phyloP scores from a whole-genome alignment of 2,888 invertebrate genomes.

The Cephus runcator region DNA sequence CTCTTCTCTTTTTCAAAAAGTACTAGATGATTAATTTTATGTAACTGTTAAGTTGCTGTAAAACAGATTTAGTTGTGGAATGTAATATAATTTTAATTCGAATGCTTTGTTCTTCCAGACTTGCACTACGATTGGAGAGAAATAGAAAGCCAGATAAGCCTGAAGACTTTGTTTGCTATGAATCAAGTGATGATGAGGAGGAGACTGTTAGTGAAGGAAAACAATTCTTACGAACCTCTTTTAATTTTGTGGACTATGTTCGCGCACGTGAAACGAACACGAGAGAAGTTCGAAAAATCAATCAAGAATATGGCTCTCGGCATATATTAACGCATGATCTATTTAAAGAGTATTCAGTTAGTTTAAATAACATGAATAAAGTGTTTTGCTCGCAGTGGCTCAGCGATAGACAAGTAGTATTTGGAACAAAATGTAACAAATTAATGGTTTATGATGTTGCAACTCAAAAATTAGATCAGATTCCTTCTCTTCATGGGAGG shows the following conservation, averaged over 20 bases:
- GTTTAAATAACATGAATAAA: conserved; percentile 88
- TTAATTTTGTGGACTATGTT: conserved; percentile 88
- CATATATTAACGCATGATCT: conserved; percentile 91
- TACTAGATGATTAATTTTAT: conserved; percentile 8
- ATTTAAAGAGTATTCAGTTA: conserved; percentile 86
- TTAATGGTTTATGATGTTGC: conserved; percentile 92
- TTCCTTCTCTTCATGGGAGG: conserved; percentile 82
- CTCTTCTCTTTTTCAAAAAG: conserved; percentile 52
- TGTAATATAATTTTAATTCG: background rate
- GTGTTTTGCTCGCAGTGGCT: conserved; percentile 97
- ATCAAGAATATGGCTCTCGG: conserved; percentile 83
- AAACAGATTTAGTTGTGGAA: background rate
- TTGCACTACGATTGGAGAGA: conserved; percentile 71
- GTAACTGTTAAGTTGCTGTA: background rate
- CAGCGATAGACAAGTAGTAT: conserved; percentile 92
- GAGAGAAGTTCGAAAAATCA: conserved; percentile 77
- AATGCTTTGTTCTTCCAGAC: conserved; percentile 33
- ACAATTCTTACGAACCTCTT: conserved; percentile 80
- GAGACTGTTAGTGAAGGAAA: conserved; percentile 80
- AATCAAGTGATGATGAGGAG: conserved; percentile 88
- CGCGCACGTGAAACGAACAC: conserved; percentile 80
- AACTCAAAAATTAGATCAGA: conserved; percentile 86
- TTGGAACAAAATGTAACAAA: conserved; percentile 98
- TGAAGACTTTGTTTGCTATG: conserved; percentile 90
- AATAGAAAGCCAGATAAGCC: conserved; percentile 87